A percentile compares a stretch with the other conserved stretches of the same genome.
Conservation (phyloP, 2,113 vertebrate species). For the Connochaetes taurinus region DNA sequence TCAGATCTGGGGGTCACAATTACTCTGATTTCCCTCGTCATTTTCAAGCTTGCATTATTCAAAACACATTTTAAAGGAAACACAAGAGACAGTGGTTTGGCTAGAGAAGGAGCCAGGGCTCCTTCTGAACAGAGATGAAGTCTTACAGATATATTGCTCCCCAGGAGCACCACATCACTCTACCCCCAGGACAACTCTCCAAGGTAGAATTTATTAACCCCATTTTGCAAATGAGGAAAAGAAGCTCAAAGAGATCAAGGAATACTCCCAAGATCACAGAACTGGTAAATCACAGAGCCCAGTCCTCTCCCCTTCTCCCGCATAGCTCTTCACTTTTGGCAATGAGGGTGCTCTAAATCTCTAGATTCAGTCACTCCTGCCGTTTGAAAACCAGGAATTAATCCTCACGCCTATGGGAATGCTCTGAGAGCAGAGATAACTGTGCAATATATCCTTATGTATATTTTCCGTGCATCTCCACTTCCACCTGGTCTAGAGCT, state of each 20-base stretch:
- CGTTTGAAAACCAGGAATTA: background rate
- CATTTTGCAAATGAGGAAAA: background rate
- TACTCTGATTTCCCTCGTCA: background rate
- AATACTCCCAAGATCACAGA: background rate
- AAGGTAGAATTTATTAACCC: background rate
- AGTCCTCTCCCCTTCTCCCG: background rate
- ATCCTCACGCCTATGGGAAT: background rate
- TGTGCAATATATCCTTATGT: background rate
- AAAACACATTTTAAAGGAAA: background rate
- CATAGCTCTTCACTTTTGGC: accelerated
- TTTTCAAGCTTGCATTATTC: background rate
- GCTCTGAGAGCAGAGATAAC: background rate
- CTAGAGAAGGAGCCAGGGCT: background rate
- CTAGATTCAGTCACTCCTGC: background rate
- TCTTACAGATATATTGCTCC: accelerated
- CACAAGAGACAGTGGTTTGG: background rate
- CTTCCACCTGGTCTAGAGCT: conserved; percentile 25
- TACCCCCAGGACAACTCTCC: background rate
- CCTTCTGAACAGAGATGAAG: background rate
- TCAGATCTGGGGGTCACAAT: background rate
- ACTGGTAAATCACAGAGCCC: background rate
- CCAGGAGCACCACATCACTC: background rate
- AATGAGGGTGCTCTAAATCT: background rate
- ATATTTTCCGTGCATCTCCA: background rate
- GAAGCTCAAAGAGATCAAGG: background rate